Conservation (phyloP, 2,797 vertebrate species). For the Pseudochromis fuscus region DNA sequence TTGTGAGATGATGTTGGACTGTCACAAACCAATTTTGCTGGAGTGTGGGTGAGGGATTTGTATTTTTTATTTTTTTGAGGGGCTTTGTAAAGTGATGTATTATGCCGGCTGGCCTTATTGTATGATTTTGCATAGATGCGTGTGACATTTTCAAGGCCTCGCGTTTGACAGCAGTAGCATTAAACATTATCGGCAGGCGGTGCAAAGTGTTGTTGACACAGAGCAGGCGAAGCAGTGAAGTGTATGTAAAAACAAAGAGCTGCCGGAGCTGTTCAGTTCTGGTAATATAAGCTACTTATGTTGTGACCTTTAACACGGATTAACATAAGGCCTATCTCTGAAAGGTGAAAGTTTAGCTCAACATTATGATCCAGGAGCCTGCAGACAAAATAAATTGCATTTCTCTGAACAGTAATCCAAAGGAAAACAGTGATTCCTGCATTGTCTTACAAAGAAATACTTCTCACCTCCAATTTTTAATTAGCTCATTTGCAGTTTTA, state of each 20-base stretch:
- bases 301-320: constrained; percentile 25
- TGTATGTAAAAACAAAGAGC: constrained; percentile 34
- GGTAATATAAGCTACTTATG: constrained; percentile 23
- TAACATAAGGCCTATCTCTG: constrained; percentile 18
- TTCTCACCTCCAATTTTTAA: background rate
- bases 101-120: background rate
- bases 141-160: background rate
- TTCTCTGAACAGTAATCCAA: background rate
- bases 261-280: constrained; percentile 22
- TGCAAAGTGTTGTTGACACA: constrained; percentile 8
- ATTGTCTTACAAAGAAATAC: background rate
- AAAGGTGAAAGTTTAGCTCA: constrained; percentile 35
- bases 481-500: constrained; percentile 15
- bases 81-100: background rate
- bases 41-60: too few relatives aligned
- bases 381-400: constrained; percentile 3
- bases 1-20: background rate
- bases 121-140: constrained; percentile 2
- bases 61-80: background rate
- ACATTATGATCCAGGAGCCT: constrained; percentile 2
- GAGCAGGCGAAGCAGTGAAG: background rate
- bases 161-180: background rate
- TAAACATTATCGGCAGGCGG: background rate
- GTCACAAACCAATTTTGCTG: background rate
- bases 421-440: background rate